Conservation (phyloP, 1,140 invertebrate genomes). For the Anthonomus grandis region DNA sequence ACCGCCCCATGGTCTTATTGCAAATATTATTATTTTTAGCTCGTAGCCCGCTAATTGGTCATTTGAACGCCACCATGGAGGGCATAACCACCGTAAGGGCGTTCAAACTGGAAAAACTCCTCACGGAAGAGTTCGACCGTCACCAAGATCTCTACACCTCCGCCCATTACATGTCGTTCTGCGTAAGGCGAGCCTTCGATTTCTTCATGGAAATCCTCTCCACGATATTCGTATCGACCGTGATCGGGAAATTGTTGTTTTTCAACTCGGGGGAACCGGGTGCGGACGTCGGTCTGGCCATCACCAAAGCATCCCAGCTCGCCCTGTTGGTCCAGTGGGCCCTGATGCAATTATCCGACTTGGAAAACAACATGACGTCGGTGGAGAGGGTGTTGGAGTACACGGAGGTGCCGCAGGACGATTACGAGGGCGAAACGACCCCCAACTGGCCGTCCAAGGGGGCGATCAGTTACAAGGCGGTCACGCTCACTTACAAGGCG, state of each 20-base stretch:
- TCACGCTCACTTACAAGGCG: constrained; percentile 66
- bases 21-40: constrained; percentile 25
- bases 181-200: constrained; percentile 64
- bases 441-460: constrained; percentile 69
- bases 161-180: constrained; percentile 62
- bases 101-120: constrained; percentile 70
- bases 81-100: constrained; percentile 85
- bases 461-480: constrained; percentile 63
- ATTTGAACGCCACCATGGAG: constrained; percentile 64
- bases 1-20: too few species aligned
- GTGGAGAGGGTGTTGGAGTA: constrained; percentile 77
- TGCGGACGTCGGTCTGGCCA: constrained; percentile 56
- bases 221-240: constrained; percentile 66
- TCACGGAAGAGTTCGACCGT: constrained; percentile 77
- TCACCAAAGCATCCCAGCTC: constrained; percentile 51
- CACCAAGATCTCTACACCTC: constrained; percentile 72
- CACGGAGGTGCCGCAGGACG: constrained; percentile 66
- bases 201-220: constrained; percentile 77
- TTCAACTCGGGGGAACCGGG: constrained; percentile 47
- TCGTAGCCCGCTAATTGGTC: constrained; percentile 65
- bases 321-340: constrained; percentile 57
- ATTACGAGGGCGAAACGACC: constrained; percentile 47
- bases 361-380: constrained; percentile 77
- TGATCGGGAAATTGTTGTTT: constrained; percentile 56
- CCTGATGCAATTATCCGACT: constrained; percentile 59